Evolutionary conservation across 2,797 vertebrate genomes (phyloP), one percentile per base, ranked within the genome.

Genomic region (Bovichtus diacanthus): DNA sequence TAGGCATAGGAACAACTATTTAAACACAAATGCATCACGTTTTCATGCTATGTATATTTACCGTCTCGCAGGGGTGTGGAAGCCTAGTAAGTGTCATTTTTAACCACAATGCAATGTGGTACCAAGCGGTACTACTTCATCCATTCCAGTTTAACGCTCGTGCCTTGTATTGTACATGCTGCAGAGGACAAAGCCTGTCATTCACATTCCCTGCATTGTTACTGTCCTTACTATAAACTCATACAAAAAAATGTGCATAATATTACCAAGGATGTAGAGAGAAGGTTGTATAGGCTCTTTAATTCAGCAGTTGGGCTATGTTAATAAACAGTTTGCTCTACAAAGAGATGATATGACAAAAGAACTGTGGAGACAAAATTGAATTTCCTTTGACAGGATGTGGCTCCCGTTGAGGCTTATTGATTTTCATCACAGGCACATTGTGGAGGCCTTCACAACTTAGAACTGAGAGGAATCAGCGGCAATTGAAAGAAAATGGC

Each of bases 311-410:
- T 93, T 90, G 90, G 87, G 90, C 91, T 90, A 90, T 91, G 87
- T 90, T 93, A 92, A 95, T 93, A 94, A 94, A 95, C 91, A 90
- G 92, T 92, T 89, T 92, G 81, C 88, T 91, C 91, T 77, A 94
- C 92, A 92, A 90, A 92, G 87, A 92, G 91, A 94, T 88, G 90
- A 94, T 93, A 93, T 85, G 91, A 95, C 93, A 94, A 93, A 94
- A 92, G 93, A 93, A 92, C 91, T 83, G 90, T 78, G 87, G 89
- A 91, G 85, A 93, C 90, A 83, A 93, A 93, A 95, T 94, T 94
- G 94, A 95, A 95, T 95, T 94, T 92, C 94, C 93, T 93, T 94
- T 93, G 94, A 95, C 93, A 94, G 94, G 92, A 95, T 91, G 91
- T 92, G 92, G 92, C 93, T 94, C 94, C 94, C 76, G 90, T 94